These are phyloP conservation scores for Drosophila prolongata DNA, from an alignment of 2,888 invertebrate species.

Conservation along the genomic window DNA sequence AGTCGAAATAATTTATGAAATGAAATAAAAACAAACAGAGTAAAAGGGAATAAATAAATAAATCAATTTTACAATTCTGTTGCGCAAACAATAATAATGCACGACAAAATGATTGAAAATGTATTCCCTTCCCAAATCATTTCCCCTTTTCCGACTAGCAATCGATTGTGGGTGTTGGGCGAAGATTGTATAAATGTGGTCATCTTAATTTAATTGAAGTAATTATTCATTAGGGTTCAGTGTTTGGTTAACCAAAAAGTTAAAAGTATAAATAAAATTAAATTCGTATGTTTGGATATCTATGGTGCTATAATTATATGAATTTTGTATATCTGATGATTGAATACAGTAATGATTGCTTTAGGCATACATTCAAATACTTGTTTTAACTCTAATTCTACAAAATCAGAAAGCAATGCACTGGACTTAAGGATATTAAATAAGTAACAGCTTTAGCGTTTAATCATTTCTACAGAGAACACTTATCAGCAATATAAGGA, in stretches of 20 bases:
- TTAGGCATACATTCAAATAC: too few species aligned
- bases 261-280: background rate
- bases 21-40: slow-evolving; percentile 68
- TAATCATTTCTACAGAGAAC: too few species aligned
- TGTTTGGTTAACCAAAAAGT: too few species aligned
- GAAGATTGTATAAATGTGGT: background rate
- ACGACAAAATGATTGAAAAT: slow-evolving; percentile 34
- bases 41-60: slow-evolving; percentile 66
- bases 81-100: slow-evolving; percentile 31
- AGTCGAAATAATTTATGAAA: slow-evolving; percentile 71
- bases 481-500: too few species aligned
- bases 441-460: too few species aligned
- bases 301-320: too few species aligned
- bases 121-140: background rate
- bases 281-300: too few species aligned
- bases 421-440: too few species aligned
- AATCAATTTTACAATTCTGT: slow-evolving; percentile 69
- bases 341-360: too few species aligned
- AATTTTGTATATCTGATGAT: too few species aligned
- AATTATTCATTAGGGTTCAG: background rate
- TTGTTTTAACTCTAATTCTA: too few species aligned
- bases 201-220: background rate
- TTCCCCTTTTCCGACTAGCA: background rate
- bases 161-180: background rate
- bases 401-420: too few species aligned